phyloP scores from a whole-genome alignment of 2,113 vertebrate genomes.

The Enhydra lutris region DNA sequence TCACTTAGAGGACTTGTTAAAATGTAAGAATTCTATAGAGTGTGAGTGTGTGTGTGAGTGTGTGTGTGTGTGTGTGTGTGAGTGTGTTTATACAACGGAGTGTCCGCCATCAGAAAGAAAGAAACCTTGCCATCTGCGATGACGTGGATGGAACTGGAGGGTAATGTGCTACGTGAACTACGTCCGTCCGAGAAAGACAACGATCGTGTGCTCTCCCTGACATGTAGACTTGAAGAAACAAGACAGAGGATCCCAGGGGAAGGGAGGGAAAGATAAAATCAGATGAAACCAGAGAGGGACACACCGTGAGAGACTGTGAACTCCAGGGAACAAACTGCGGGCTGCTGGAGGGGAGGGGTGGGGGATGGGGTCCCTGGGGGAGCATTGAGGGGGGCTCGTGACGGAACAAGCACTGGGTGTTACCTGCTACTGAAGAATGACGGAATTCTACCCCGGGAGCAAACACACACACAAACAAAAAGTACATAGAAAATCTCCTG shows the following conservation, averaged over 20 bases:
- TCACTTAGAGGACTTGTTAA: background rate
- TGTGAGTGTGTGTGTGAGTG: too few relatives aligned
- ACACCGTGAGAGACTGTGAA: background rate
- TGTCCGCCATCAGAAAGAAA: background rate
- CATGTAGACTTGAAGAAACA: background rate
- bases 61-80: too few relatives aligned
- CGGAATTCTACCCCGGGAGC: background rate
- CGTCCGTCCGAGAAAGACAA: background rate
- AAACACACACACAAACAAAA: background rate
- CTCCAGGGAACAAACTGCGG: background rate
- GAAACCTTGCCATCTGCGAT: background rate
- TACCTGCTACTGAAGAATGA: accelerated
- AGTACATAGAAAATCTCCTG: background rate
- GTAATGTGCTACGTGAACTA: background rate
- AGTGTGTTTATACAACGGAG: background rate
- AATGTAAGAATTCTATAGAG: background rate
- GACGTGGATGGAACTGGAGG: background rate
- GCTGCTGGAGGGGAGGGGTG: background rate
- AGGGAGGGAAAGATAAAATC: background rate
- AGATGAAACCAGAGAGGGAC: background rate
- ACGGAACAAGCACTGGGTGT: background rate
- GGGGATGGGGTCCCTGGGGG: background rate
- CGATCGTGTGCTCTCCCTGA: accelerated
- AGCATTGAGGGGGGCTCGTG: accelerated
- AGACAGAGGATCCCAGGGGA: background rate